Base-by-base conservation (phyloP, 2,113 vertebrate genomes). In the Limanda limanda region DNA sequence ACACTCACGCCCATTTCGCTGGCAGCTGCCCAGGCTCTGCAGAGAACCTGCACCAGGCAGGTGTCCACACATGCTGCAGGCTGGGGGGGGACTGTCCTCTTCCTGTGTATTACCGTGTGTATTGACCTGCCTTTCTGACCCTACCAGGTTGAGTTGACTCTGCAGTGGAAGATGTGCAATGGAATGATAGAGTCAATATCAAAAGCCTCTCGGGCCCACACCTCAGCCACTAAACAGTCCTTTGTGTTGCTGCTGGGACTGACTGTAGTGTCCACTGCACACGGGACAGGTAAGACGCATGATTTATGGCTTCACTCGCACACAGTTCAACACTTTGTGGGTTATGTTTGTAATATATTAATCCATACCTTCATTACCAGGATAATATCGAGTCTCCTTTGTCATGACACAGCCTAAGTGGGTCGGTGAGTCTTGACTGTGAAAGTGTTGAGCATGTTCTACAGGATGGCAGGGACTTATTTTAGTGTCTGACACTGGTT, bases 91-190 rank as follows among this genome's bases (percentile, higher is more conserved):
- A 7, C 12, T 21, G 56, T 5, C 20, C 68, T 54, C 73, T 66
- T 4, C 13, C 18, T 54, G 0, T 59, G 10, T 27, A 9, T 59
- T 54, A 25, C 18, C 17, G n/a, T 23, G 45, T 21, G 2, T 58
- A 20, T 61, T 68, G 51, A 5, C 5, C 10, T 21, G 6, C 3
- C 60, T 78, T 40, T 71, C 5, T 65, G 0, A 23, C 56, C 1
- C 21, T 55, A 1, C 23, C 74, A 91, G 88, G 86, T 83, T 40
- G 74, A 69, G 61, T 80, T 85, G 86, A 84, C 83, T 89, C 88
- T 87, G 88, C 74, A 77, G 75, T 79, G 45, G 81, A 94, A 93
- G 78, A 94, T 94, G 93, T 89, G 91, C 92, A 84, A 94, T 94
- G 93, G 93, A 91, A 94, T 93, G 88, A 81, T 67, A 86, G 81